Evolutionary conservation across 2,113 vertebrate species (phyloP), one percentile per base, ranked within the genome.

Genomic region (Trinectes maculatus): DNA sequence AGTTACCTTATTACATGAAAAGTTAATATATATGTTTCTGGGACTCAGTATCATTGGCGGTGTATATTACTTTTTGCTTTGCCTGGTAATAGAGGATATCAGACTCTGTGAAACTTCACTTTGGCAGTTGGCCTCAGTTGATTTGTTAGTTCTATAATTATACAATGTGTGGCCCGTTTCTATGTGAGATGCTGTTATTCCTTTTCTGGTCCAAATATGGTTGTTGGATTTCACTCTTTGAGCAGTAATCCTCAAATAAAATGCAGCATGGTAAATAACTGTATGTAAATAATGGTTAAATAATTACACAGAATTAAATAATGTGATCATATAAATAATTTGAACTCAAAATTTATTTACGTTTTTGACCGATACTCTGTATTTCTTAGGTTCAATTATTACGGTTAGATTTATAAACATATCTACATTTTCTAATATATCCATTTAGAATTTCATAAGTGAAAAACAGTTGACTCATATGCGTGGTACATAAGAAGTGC

Each of bases 1-100:
- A 85, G 77, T 79, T 87, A 66, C 70, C 63, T 79, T 84, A 82
- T 91, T 84, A 69, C 74, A 55, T 64, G 55, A 75, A 88, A 82
- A 80, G 67, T 80, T 80, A 69, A 88, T 88, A 74, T 88, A 74
- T 72, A 73, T 85, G 71, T 87, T 80, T 58, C 56, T 71, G 36
- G 46, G 58, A 58, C 62, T 77, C 59, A 79, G 59, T 48, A 62
- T 71, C 11, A 42, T 67, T 80, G 71, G 21, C 59, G 76, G 22
- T 47, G 33, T 59, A 36, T 53, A 37, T 43, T 42, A 22, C 26
- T 25, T 52, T 39, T 51, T 56, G 28, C 54, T 69, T 7, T 47
- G 36, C 57, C 56, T 48, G 48, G 44, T 57, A 42, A 60, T 28
- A 47, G n/a, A 40, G 24, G 15, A 18, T 31, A 19, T 52, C 31